Conservation (phyloP, 2,888 invertebrate genomes). For the Ophion obscuratus region DNA sequence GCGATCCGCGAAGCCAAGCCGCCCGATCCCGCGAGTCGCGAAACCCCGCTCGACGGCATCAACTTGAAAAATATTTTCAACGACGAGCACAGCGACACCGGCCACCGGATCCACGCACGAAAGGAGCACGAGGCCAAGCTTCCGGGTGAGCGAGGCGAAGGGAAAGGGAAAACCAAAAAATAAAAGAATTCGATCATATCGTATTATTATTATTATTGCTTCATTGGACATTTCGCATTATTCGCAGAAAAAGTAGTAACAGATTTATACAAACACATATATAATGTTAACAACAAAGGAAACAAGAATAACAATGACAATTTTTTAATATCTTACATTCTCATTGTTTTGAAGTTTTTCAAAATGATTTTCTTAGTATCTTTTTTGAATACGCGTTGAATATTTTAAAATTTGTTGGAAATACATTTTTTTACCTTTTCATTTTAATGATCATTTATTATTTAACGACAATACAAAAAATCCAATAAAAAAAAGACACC, state of each 20-base stretch:
- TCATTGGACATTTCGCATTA: no score
- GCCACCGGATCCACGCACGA: neutral
- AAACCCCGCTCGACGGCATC: neutral
- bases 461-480: neutral
- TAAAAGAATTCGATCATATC: no score
- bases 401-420: neutral
- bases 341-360: no score
- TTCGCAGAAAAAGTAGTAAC: no score
- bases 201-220: neutral
- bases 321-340: no score
- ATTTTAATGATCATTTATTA: no score
- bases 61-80: neutral
- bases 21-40: neutral
- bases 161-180: no score
- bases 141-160: constrained; percentile 30
- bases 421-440: neutral
- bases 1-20: neutral
- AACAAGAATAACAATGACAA: no score
- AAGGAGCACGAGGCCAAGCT: constrained; percentile 45
- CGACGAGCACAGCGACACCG: neutral
- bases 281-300: no score
- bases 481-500: neutral
- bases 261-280: no score
- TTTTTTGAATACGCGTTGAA: neutral
- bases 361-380: no score